phyloP scores from a whole-genome alignment of 2,113 vertebrate genomes.

The Sphaerodactylus townsendi region DNA sequence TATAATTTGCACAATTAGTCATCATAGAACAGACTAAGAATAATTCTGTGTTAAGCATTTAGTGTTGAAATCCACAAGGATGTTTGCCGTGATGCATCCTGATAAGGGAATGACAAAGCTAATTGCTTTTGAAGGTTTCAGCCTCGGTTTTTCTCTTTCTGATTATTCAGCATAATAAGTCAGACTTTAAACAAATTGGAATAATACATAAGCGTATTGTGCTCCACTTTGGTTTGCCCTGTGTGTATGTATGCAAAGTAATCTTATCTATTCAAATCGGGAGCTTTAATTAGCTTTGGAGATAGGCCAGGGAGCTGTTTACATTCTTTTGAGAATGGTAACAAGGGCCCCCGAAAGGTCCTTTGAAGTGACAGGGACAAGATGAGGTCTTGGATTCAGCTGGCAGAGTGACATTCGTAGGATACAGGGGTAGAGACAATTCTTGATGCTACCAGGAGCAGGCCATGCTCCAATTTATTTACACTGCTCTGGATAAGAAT shows the following conservation, averaged over 20 bases:
- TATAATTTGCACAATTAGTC: neutral
- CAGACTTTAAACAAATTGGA: constrained; percentile 34
- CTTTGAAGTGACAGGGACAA: constrained; percentile 64
- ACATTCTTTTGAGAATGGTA: constrained; percentile 56
- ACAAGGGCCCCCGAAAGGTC: constrained; percentile 41
- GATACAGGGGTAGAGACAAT: neutral
- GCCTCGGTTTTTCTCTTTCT: neutral
- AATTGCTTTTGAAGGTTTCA: neutral
- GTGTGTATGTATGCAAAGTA: constrained; percentile 34
- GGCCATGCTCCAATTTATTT: neutral
- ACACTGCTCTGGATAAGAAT: neutral
- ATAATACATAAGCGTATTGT: constrained; percentile 37
- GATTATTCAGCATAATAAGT: constrained; percentile 40
- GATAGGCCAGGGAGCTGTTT: constrained; percentile 45
- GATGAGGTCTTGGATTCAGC: constrained; percentile 35
- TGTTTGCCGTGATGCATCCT: neutral
- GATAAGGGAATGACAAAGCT: neutral
- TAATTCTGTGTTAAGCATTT: constrained; percentile 23
- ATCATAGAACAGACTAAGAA: neutral
- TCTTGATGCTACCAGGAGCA: neutral
- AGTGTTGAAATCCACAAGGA: constrained; percentile 9
- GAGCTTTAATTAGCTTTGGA: constrained; percentile 64
- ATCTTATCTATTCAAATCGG: constrained; percentile 61
- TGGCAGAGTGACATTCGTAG: neutral
- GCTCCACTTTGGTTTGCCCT: constrained; percentile 46